phyloP scores from a whole-genome alignment of 2,797 vertebrate genomes.

The Selene dorsalis region DNA sequence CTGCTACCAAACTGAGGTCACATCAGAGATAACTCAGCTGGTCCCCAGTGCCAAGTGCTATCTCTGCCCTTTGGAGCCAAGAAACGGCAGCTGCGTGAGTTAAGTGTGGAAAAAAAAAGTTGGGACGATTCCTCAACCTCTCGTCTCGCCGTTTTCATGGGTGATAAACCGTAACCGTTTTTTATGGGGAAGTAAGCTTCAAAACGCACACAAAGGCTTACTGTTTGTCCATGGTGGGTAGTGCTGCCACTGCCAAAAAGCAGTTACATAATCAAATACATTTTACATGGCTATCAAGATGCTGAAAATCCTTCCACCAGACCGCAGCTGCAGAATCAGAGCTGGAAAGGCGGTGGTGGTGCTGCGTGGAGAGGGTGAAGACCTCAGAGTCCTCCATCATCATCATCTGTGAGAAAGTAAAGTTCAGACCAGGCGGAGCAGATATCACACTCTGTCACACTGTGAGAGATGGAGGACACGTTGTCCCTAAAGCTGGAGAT shows the following conservation, averaged over 20 bases:
- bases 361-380: not conserved
- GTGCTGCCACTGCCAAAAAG: not conserved
- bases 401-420: not conserved
- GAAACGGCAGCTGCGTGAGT: conserved; percentile 19
- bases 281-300: conserved; percentile 1
- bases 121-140: not conserved
- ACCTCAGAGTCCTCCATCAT: not conserved
- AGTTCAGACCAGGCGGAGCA: too few relatives aligned
- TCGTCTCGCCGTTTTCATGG: not conserved
- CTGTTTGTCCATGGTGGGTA: conserved; percentile 9
- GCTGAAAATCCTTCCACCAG: not conserved
- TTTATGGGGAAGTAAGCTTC: conserved; percentile 8
- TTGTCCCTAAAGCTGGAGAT: not conserved
- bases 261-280: conserved; percentile 6
- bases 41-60: not conserved
- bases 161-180: not conserved
- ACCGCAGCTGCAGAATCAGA: not conserved
- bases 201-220: not conserved
- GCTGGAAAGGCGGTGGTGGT: not conserved
- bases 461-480: not conserved
- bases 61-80: conserved; percentile 14
- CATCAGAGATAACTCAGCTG: conserved; percentile 35
- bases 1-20: conserved; percentile 10
- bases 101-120: not conserved
- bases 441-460: too few relatives aligned